These are phyloP conservation scores for Cydia amplana DNA, from an alignment of 1,140 invertebrate species.

Conservation along the genomic window DNA sequence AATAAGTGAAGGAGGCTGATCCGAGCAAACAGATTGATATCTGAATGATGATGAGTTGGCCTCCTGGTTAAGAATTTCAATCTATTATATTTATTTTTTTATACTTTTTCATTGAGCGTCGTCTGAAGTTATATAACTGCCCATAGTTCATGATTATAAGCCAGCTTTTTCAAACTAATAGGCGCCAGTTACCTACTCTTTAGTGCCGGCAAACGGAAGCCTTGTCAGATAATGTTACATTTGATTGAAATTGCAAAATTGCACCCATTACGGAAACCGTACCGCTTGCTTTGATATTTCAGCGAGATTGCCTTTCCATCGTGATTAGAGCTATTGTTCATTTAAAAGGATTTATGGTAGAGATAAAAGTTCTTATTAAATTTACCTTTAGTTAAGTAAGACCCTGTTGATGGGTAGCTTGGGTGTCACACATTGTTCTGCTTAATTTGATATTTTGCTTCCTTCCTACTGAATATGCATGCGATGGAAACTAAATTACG, in stretches of 20 bases:
- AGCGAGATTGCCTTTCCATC: conserved; percentile 34
- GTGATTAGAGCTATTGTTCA: conserved; percentile 49
- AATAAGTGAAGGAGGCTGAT: too few relatives aligned
- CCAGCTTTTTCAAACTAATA: background rate
- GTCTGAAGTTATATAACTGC: too few relatives aligned
- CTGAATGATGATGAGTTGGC: too few relatives aligned
- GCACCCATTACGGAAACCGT: conserved; percentile 41
- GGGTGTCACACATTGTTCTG: conserved; percentile 3
- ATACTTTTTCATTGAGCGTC: too few relatives aligned
- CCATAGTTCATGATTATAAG: background rate
- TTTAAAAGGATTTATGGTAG: conserved; percentile 39
- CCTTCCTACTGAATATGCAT: background rate
- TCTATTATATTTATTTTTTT: too few relatives aligned
- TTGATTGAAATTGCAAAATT: conserved; percentile 52
- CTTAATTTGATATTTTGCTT: conserved; percentile 1
- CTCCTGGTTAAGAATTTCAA: too few relatives aligned
- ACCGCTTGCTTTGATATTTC: conserved; percentile 38
- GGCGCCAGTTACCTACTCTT: background rate
- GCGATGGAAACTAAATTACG: background rate
- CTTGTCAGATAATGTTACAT: conserved; percentile 42
- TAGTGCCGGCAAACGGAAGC: conserved; percentile 8
- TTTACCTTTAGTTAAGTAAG: conserved; percentile 12
- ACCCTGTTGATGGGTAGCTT: conserved; percentile 2
- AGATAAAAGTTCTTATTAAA: conserved; percentile 31
- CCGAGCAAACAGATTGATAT: too few relatives aligned